Conservation (phyloP, 2,888 invertebrate species). For the Caenorhabditis zanzibari region DNA sequence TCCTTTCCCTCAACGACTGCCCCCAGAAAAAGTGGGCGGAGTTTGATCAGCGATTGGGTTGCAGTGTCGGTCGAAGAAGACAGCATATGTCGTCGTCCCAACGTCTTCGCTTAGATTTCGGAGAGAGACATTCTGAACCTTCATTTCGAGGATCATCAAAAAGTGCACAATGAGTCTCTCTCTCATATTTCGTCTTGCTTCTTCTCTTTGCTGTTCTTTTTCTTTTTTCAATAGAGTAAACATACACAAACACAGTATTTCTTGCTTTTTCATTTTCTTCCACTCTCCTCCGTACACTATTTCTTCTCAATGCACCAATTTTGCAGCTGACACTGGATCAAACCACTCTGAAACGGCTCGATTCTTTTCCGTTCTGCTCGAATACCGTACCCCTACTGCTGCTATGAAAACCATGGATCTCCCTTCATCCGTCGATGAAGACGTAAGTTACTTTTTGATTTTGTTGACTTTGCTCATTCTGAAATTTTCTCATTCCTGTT, state of each 20-base stretch:
- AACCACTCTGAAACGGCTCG: neutral
- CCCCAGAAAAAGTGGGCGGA: conserved; percentile 58
- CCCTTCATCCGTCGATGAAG: conserved; percentile 46
- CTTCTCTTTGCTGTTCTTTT: conserved; percentile 47
- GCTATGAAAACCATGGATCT: conserved; percentile 55
- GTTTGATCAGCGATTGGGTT: conserved; percentile 63
- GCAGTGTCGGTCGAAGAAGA: conserved; percentile 51
- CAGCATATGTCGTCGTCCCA: conserved; percentile 45
- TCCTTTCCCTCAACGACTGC: conserved; percentile 58
- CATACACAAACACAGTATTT: conserved; percentile 61
- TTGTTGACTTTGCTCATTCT: conserved; percentile 1
- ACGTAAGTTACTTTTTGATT: conserved; percentile 25
- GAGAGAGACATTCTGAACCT: conserved; percentile 1
- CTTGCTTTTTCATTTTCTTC: conserved; percentile 51
- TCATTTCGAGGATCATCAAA: conserved; percentile 11
- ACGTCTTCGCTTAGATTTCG: conserved; percentile 16
- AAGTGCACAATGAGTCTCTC: conserved; percentile 23
- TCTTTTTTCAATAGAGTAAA: conserved; percentile 56
- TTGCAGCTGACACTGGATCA: conserved; percentile 47
- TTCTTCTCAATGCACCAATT: neutral
- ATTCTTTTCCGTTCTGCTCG: neutral
- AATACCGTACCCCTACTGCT: neutral
- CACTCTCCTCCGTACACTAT: conserved; percentile 20
- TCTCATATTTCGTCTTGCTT: conserved; percentile 15
- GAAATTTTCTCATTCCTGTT: neutral